Percentiles rank a stretch among this genome's conserved stretches.
These are phyloP conservation scores for Bembecia ichneumoniformis DNA, from an alignment of 2,888 invertebrate genomes.

Conservation along the genomic window DNA sequence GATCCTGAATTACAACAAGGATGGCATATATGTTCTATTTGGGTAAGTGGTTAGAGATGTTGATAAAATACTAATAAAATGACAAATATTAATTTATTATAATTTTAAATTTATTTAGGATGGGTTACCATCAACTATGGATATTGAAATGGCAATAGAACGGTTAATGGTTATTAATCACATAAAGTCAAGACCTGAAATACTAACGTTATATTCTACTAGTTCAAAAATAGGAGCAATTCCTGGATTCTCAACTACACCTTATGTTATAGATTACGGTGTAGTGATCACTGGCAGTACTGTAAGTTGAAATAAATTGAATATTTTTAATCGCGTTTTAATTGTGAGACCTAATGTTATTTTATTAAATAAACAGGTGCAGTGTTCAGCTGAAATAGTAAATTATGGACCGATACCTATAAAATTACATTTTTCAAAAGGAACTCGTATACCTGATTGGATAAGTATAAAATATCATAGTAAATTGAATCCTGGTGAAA, in stretches of 20 bases:
- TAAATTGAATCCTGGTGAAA: constrained; percentile 60
- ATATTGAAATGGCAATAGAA: constrained; percentile 75
- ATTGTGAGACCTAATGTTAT: background rate
- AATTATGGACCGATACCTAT: constrained; percentile 71
- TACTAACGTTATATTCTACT: constrained; percentile 35
- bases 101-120: constrained; percentile 33
- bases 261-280: constrained; percentile 72
- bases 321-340: background rate
- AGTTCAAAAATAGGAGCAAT: constrained; percentile 47
- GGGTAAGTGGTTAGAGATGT: constrained; percentile 22
- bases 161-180: constrained; percentile 59
- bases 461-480: constrained; percentile 45
- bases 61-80: background rate
- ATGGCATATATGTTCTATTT: constrained; percentile 54
- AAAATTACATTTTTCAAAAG: constrained; percentile 53
- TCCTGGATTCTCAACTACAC: constrained; percentile 56
- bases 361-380: constrained; percentile 29
- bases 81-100: constrained; percentile 6
- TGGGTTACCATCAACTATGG: constrained; percentile 63
- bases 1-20: constrained; percentile 40
- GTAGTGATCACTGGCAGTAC: constrained; percentile 64
- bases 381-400: constrained; percentile 53
- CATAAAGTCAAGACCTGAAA: constrained; percentile 47
- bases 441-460: constrained; percentile 39
- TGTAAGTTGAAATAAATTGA: constrained; percentile 23